Base-by-base conservation (phyloP, 2,797 vertebrate genomes). In the Acrocephalus scirpaceus region DNA sequence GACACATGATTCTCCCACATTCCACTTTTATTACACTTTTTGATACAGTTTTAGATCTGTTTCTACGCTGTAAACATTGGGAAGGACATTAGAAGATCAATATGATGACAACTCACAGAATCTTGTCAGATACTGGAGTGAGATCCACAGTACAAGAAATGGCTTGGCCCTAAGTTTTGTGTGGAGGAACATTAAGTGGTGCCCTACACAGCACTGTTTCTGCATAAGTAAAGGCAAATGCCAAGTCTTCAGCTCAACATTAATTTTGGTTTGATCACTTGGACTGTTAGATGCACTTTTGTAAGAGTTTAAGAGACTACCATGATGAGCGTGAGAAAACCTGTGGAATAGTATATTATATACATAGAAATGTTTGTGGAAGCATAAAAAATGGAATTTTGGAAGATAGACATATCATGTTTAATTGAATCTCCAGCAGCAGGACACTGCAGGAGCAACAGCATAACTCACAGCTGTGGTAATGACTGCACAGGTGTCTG, bases 401-500 rank as follows among this genome's bases (percentile, higher is more conserved):
- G 50, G 40, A 65, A 92, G 44, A 48, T 12, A 51, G 29, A 32
- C 29, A 1, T 85, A 65, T 65, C 36, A 5, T 10, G 4, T 71
- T 80, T 74, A 78, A 84, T 64, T 87, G 74, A 72, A 34, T 75
- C 51, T 76, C 21, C 27, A 84, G 42, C 29, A 81, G 61, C 70
- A 86, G 71, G 38, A 72, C 0, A 1, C 34, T 82, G 23, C 34
- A 76, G 27, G 15, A 90, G 10, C 47, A 72, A 67, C 47, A 86
- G 14, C 38, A 32, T 75, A 86, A 81, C 58, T 91, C 81, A 61
- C 13, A 32, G 23, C 27, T 45, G 25, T 30, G 45, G 50, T 17
- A 75, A 42, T 4, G 0, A 44, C 21, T 2, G 1, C 1, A 0
- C 16, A 56, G 25, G 13, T 69, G 36, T 65, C 42, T 57, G 29